Base-by-base conservation (phyloP, 2,797 vertebrate genomes). In the Neomorphus geoffroyi region DNA sequence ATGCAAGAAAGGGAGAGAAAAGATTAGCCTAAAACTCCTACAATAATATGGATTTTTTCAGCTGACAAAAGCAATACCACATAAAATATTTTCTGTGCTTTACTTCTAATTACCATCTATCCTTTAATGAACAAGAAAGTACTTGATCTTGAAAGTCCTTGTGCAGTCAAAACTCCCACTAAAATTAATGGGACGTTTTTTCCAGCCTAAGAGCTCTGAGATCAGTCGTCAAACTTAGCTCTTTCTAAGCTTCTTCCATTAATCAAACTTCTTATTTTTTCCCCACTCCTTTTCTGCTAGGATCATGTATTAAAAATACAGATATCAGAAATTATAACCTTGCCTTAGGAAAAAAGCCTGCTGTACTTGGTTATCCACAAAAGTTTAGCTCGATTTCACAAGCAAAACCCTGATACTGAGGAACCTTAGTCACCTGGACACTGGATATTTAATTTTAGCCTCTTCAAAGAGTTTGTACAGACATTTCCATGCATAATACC, bases 71-170 rank as follows among this genome's bases (percentile, higher is more conserved):
- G 95, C 93, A 96, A 86, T 96, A 94, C 79, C 91, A 89, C 53
- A 81, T 82, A 88, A 93, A 95, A 75, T 90, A 73, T 96, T 95
- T 82, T 79, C 86, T 88, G 67, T 81, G 46, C 80, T 93, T 91
- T 95, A 94, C 94, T 95, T 96, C 91, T 97, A 96, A 97, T 97
- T 96, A 96, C 91, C 71, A 41, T 91, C 80, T 92, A 93, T 80
- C 91, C 88, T 96, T 94, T 96, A 94, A 93, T 92, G 91, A 93
- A 86, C 82, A 96, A 85, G 71, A 93, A 96, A 92, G 80, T 61
- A 83, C 92, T 89, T 95, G 93, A 92, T 93, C 79, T 94, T 96
- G 92, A 86, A 96, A 87, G 86, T 86, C 92, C 82, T 93, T 93
- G 93, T 91, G 73, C 86, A 90, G 86, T 87, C 72, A 94, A 93